Percentiles rank a stretch among this genome's conserved stretches.
Conservation (phyloP, 2,888 invertebrate genomes). For the Andrena chrysosceles region DNA sequence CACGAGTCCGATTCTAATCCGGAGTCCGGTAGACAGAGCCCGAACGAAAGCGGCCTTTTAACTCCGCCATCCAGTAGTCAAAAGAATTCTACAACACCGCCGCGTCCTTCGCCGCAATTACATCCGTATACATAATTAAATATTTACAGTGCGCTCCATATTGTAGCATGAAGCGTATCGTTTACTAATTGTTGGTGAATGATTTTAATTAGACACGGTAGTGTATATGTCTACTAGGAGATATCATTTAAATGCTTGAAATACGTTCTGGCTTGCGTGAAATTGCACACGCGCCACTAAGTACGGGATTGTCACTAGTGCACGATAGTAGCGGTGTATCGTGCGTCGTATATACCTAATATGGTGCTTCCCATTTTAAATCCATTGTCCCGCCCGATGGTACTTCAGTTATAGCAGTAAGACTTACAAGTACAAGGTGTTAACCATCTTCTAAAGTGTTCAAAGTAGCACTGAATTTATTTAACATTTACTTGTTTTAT, state of each 20-base stretch:
- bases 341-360: slow-evolving; percentile 50
- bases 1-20: slow-evolving; percentile 77
- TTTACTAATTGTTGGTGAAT: slow-evolving; percentile 55
- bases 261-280: slow-evolving; percentile 23
- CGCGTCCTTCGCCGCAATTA: slow-evolving; percentile 76
- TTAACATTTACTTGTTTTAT: slow-evolving; percentile 67
- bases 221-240: slow-evolving; percentile 39
- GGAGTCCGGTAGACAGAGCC: slow-evolving; percentile 79
- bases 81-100: slow-evolving; percentile 81
- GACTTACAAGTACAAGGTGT: slow-evolving; percentile 63
- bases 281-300: slow-evolving; percentile 33
- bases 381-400: slow-evolving; percentile 33
- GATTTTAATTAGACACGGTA: slow-evolving; percentile 48
- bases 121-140: slow-evolving; percentile 80
- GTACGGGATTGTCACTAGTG: slow-evolving; percentile 37
- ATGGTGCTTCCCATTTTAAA: slow-evolving; percentile 44
- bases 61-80: slow-evolving; percentile 85
- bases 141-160: slow-evolving; percentile 32
- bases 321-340: slow-evolving; percentile 37
- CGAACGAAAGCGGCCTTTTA: slow-evolving; percentile 81
- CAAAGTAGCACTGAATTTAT: slow-evolving; percentile 53
- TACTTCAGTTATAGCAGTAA: slow-evolving; percentile 50
- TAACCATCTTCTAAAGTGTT: slow-evolving; percentile 52
- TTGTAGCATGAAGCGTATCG: slow-evolving; percentile 25
- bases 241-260: slow-evolving; percentile 42